Evolutionary conservation across 2,888 invertebrate genomes (phyloP).

Genomic region (Malacosoma neustria): DNA sequence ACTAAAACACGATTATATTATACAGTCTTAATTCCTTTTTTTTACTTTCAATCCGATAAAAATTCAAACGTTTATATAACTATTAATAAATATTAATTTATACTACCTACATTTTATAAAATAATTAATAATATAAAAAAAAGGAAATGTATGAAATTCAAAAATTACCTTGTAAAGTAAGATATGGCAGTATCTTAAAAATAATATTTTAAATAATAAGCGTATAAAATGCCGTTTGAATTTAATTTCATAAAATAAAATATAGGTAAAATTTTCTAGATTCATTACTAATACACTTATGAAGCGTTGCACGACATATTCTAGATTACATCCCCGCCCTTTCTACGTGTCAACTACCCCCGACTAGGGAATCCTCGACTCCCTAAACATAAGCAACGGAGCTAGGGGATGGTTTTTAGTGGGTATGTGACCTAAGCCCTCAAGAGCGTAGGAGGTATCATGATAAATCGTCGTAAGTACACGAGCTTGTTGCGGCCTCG

Average conservation of each 20-base stretch:
- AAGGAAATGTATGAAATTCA: conserved; percentile 14
- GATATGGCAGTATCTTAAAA: conserved; percentile 58
- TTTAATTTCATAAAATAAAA: not conserved
- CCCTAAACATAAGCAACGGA: no score
- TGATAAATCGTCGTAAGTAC: no score
- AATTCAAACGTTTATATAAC: conserved; percentile 9
- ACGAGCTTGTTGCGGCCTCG: no score
- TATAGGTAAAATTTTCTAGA: conserved; percentile 22
- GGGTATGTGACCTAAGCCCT: no score
- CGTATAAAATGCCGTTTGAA: conserved; percentile 31
- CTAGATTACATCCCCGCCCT: no score
- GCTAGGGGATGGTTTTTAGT: no score
- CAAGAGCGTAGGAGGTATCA: no score
- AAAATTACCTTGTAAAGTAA: conserved; percentile 15
- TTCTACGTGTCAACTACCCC: no score
- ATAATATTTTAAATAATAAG: conserved; percentile 64
- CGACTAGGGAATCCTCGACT: no score
- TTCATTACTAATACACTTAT: conserved; percentile 15
- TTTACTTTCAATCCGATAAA: conserved; percentile 14
- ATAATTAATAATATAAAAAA: conserved; percentile 10
- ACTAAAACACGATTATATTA: conserved; percentile 17
- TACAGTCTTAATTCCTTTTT: conserved; percentile 56
- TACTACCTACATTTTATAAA: conserved; percentile 8
- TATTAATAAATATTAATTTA: conserved; percentile 22
- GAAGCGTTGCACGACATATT: no score